Evolutionary conservation across 2,797 vertebrate species (phyloP), one percentile per base, ranked within the genome.

Genomic region (Borostomias antarcticus): DNA sequence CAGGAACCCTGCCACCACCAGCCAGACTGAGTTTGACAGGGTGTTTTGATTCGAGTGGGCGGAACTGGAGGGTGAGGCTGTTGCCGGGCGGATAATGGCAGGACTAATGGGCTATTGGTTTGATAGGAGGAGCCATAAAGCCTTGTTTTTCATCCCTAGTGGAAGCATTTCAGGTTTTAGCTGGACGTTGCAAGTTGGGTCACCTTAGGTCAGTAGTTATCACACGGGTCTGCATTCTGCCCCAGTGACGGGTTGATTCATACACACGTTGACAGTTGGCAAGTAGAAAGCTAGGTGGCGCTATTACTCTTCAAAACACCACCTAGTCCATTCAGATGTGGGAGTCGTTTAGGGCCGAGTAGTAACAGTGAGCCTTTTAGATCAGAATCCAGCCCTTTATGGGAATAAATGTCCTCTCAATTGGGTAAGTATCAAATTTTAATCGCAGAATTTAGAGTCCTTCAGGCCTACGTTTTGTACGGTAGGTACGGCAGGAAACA

Each of bases 21-120:
- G 95, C 78, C 97, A 99, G 89, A 94, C 96, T 0, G 97, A 98
- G 80, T 99, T 98, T 0, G 97, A 99, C 62, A 88, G 97, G 0
- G 96, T 99, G 19, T 99, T 99, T 68, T 90, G 58, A 61, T 47
- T 61, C n/a, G n/a, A 29, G 58, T 4, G 21, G 57, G 33, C n/a
- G n/a, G 57, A 19, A 6, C 21, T 25, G 2, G 23, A 51, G n/a
- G n/a, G n/a, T 8, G 9, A 23, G 9, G 17, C 56, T 58, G 30
- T 37, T 35, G 30, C 30, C 10, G 8, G 56, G 32, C 30, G n/a
- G n/a, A 9, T n/a, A 21, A 10, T 35, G 19, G 8, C 19, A 4
- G n/a, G 21, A 2, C 30, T 4, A 19, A 5, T 17, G 9, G 33
- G 17, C 19, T 15, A 4, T 19, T 7, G 30, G 56, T n/a, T 32